Base-by-base conservation (phyloP, 2,113 vertebrate species). In the Lepus europaeus region DNA sequence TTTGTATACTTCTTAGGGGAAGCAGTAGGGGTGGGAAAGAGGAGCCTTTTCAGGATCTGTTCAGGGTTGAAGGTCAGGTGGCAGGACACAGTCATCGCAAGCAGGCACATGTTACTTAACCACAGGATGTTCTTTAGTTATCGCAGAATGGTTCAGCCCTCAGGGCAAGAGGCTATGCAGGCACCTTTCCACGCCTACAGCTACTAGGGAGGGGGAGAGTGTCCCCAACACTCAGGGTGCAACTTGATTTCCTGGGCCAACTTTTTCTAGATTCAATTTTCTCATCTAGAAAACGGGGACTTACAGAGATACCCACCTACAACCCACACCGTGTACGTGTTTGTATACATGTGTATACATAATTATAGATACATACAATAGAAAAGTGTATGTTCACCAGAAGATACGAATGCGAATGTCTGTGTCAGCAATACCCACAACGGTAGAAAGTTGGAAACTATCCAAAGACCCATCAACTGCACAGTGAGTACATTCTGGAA, bases 381-480 rank as follows among this genome's bases (percentile, higher is more conserved):
- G 25, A 87, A 93, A 69, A 59, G 20, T 19, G n/a, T n/a, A 17
- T 76, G 23, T 49, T 86, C 36, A 61, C 36, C 31, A 45, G 39
- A 91, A 56, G 23, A 91, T 25, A 27, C 4, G 6, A 80, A 49
- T 22, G 56, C 78, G 70, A 88, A 56, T 77, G 56, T 96, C 88
- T 72, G 6, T 49, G 85, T 90, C 76, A 94, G 59, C n/a, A 49
- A 56, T 74, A 90, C 63, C 68, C 45, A 56, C 70, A 91, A 82
- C 16, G 27, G 10, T 29, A 77, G 66, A 72, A 93, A 81, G 56
- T n/a, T 72, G 63, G 53, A 83, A 88, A 84, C 39, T 81, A 61
- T 10, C 22, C 31, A 89, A 66, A 85, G 39, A 9, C 83, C 63
- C 49, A 78, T 49, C 85, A 68, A 25, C 29, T 70, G 19, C 45